These are phyloP conservation scores for Phyto melanocephala DNA, from an alignment of 2,888 invertebrate species.

Conservation along the genomic window DNA sequence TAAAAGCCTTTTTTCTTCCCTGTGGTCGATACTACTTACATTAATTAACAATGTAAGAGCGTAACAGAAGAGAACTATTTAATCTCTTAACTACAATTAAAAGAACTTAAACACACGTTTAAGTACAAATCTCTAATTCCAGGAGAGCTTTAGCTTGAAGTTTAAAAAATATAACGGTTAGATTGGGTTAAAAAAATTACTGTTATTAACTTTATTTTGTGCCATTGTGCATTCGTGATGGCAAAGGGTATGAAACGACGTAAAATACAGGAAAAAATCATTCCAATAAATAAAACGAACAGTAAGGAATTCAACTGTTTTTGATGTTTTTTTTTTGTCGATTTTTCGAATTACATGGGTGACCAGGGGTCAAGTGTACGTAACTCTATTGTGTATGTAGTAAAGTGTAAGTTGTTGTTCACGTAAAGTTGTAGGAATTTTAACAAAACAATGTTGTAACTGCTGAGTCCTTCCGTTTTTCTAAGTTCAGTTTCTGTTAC, in stretches of 20 bases:
- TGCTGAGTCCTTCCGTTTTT: slow-evolving; percentile 42
- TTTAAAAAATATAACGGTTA: too few species aligned
- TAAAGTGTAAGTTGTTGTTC: slow-evolving; percentile 6
- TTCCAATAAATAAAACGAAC: slow-evolving; percentile 23
- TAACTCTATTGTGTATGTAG: not conserved
- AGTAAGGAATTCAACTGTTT: slow-evolving; percentile 14
- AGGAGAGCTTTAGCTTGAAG: too few species aligned
- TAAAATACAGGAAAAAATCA: slow-evolving; percentile 5
- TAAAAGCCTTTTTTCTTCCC: too few species aligned
- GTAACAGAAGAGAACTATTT: too few species aligned
- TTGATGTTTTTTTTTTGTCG: not conserved
- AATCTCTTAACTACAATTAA: too few species aligned
- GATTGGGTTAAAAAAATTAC: too few species aligned
- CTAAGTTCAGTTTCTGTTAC: not conserved
- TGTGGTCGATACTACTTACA: too few species aligned
- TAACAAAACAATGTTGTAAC: slow-evolving; percentile 29
- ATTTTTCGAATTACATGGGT: not conserved
- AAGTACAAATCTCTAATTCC: too few species aligned
- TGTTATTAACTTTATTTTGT: too few species aligned
- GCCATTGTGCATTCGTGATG: slow-evolving; percentile 4
- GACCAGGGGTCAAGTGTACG: slow-evolving; percentile 37
- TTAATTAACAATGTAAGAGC: too few species aligned
- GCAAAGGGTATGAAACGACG: not conserved
- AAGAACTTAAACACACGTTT: too few species aligned
- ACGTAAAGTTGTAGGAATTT: slow-evolving; percentile 7